Percentiles rank a stretch among this genome's conserved stretches.
Conservation (phyloP, 2,888 invertebrate species). For the Leptopilina drosophilae region DNA sequence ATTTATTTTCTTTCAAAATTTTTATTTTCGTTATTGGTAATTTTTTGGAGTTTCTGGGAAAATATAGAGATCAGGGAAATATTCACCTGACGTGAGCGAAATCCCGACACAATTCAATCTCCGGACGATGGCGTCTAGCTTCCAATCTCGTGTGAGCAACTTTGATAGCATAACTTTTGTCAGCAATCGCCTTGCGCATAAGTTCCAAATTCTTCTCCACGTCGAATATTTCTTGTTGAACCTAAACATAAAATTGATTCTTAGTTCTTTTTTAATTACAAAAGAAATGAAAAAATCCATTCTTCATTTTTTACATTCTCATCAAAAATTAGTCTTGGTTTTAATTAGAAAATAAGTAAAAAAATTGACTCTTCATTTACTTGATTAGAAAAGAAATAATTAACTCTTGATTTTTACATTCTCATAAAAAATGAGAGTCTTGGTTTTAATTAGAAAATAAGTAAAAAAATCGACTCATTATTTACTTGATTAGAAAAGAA, state of each 20-base stretch:
- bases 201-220: slow-evolving; percentile 94
- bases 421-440: no score
- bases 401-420: no score
- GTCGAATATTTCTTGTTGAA: slow-evolving; percentile 96
- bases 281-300: not conserved
- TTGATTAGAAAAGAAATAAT: slow-evolving; percentile 29
- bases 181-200: slow-evolving; percentile 92
- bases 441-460: no score
- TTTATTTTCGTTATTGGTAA: no score
- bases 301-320: not conserved
- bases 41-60: no score
- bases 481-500: no score
- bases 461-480: no score
- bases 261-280: slow-evolving; percentile 25
- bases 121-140: slow-evolving; percentile 91
- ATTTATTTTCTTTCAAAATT: no score
- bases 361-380: not conserved
- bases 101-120: slow-evolving; percentile 93
- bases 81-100: slow-evolving; percentile 87
- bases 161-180: slow-evolving; percentile 90
- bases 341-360: no score
- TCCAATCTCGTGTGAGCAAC: slow-evolving; percentile 94
- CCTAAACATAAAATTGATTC: slow-evolving; percentile 77
- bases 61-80: not conserved
- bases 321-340: no score